Conservation (phyloP, 1,140 invertebrate genomes). For the Euura lappo region DNA sequence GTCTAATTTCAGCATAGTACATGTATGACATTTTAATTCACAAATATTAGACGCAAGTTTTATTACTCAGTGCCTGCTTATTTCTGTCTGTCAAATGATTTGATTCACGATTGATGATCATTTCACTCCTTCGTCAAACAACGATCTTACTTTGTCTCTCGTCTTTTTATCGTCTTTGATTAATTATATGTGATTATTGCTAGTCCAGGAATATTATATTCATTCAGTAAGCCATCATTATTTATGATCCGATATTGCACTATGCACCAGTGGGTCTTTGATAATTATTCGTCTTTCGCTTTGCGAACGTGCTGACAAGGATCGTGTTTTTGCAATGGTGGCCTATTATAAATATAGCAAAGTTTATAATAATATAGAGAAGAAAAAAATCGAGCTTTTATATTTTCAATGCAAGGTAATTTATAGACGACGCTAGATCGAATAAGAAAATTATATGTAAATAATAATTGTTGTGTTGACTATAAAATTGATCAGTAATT, state of each 20-base stretch:
- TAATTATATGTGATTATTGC: too few relatives aligned
- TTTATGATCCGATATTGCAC: too few relatives aligned
- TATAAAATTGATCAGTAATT: not conserved
- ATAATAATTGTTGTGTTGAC: not conserved
- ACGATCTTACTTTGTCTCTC: not conserved
- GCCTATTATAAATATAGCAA: not conserved
- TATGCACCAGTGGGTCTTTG: too few relatives aligned
- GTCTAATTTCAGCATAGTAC: too few relatives aligned
- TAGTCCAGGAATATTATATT: too few relatives aligned
- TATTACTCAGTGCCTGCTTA: constrained; percentile 1
- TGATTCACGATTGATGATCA: not conserved
- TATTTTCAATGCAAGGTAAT: constrained; percentile 4
- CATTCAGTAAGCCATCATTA: too few relatives aligned
- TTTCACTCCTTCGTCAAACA: not conserved
- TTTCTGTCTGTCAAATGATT: not conserved
- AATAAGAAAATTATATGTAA: not conserved
- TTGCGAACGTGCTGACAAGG: too few relatives aligned
- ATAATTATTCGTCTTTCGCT: too few relatives aligned
- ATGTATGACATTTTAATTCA: not conserved
- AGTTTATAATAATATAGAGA: not conserved
- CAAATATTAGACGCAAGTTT: not conserved
- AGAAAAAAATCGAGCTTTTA: constrained; percentile 8
- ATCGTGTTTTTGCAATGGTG: too few relatives aligned
- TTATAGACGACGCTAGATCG: not conserved
- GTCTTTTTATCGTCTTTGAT: too few relatives aligned